Base-by-base conservation (phyloP, 2,113 vertebrate genomes). In the Micronisus gabar region DNA sequence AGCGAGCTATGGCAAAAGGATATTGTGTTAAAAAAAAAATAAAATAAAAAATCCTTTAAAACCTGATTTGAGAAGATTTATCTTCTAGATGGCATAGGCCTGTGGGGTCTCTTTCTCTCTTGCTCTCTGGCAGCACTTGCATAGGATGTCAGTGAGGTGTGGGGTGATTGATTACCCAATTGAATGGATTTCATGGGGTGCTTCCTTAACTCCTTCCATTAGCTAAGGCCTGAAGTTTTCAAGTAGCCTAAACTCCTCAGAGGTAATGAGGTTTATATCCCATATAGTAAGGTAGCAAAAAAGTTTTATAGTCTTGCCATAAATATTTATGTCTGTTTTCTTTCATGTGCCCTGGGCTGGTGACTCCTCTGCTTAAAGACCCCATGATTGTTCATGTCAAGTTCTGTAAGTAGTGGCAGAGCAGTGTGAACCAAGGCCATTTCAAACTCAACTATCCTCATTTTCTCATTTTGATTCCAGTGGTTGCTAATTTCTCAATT, bases 321-420 rank as follows among this genome's bases (percentile, higher is more conserved):
- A 92, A 83, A 90, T 93, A 87, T 74, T 96, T 58, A 23, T 91
- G 85, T 79, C 47, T 32, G 52, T 87, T 94, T 90, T 81, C 78
- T 81, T 92, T 84, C 76, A n/a, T 19, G 0, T 65, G 22, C 53
- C 40, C 53, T 75, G 4, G 7, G 50, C 63, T 89, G 75, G 32
- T 0, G 16, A 38, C 50, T 93, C 17, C 66, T 92, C 48, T 72
- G 43, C 72, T 72, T 47, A 32, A 40, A 74, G 75, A 38, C 50
- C 40, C n/a, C 2, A 16, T 81, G 32, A 61, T 26, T 66, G 45
- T 56, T 86, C 52, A 10, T 4, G 2, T 91, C 58, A 58, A 21
- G 29, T n/a, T 59, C 50, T 81, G 6, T 68, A 21, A 81, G 73
- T 4, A 22, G 17, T 50, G 78, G 47, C 76, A 81, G n/a, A 52